Conservation (phyloP, 2,113 vertebrate genomes). For the Hyla sarda region DNA sequence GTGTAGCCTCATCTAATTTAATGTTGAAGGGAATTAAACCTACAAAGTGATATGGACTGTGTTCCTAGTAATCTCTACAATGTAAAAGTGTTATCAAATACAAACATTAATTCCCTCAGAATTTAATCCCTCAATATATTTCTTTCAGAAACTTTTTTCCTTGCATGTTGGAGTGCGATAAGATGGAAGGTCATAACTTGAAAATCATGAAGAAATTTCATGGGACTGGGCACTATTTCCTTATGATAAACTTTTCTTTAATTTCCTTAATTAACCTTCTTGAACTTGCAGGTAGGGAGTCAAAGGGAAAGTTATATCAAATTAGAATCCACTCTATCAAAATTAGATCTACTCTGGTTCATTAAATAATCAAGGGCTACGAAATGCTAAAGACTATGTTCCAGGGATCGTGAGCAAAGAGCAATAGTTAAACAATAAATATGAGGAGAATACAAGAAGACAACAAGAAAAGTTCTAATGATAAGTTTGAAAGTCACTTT, state of each 20-base stretch:
- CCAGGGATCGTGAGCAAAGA: neutral
- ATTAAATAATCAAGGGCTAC: slow-evolving; percentile 18
- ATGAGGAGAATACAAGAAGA: neutral
- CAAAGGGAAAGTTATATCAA: slow-evolving; percentile 38
- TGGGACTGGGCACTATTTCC: neutral
- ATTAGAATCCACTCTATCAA: slow-evolving; percentile 39
- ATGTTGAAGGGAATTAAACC: slow-evolving; percentile 43
- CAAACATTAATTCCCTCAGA: slow-evolving; percentile 37
- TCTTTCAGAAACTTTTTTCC: slow-evolving; percentile 8
- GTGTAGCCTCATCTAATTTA: slow-evolving; percentile 41
- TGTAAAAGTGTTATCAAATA: slow-evolving; percentile 31
- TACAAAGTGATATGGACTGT: slow-evolving; percentile 40
- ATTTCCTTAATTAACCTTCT: slow-evolving; percentile 51
- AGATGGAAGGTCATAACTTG: slow-evolving; percentile 8
- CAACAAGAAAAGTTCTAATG: neutral
- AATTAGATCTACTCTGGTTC: slow-evolving; percentile 42
- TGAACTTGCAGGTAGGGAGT: slow-evolving; percentile 28
- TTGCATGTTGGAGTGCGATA: slow-evolving; percentile 37
- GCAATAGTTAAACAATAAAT: neutral
- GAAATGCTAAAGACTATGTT: slow-evolving; percentile 15
- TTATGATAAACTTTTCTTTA: too few relatives aligned
- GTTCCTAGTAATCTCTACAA: slow-evolving; percentile 34
- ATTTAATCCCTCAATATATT: slow-evolving; percentile 40
- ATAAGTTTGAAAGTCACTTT: neutral
- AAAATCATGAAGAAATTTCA: neutral